phyloP scores from a whole-genome alignment of 1,140 invertebrate genomes.

The Thalassaphorura encarpata region DNA sequence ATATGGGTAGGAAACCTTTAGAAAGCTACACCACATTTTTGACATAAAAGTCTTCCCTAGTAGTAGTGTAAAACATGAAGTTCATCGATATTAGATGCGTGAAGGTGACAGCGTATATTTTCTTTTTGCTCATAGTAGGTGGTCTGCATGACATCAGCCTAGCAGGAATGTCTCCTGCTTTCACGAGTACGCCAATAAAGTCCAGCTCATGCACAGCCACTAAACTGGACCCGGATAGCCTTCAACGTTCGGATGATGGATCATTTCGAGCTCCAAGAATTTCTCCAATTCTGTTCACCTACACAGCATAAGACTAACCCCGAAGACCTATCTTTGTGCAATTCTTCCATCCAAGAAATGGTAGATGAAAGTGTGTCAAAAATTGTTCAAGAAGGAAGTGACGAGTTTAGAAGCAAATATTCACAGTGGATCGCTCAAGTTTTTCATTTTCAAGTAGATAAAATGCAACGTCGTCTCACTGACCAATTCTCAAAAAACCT shows the following conservation, averaged over 20 bases:
- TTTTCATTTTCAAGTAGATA: conserved; percentile 10
- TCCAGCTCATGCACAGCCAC: neutral
- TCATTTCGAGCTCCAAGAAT: too few species aligned
- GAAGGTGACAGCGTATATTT: too few species aligned
- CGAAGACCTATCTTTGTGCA: neutral
- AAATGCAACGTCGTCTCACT: conserved; percentile 4
- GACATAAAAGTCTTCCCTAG: neutral
- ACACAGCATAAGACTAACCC: neutral
- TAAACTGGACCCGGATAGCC: neutral
- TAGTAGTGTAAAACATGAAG: neutral
- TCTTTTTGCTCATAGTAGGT: neutral
- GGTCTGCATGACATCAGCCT: neutral
- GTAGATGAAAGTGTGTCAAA: neutral
- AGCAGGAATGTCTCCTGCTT: neutral
- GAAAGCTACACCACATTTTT: neutral
- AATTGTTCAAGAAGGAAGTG: conserved; percentile 4
- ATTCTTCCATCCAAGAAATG: neutral
- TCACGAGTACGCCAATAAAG: conserved; percentile 5
- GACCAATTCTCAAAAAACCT: neutral
- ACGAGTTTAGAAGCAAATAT: conserved; percentile 14
- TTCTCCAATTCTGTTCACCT: neutral
- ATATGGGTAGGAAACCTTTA: neutral
- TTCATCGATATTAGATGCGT: neutral
- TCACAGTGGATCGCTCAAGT: conserved; percentile 11
- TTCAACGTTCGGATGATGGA: conserved; percentile 1